Evolutionary conservation across 2,113 vertebrate genomes (phyloP), one percentile per base, ranked within the genome.

Genomic region (Synchiropus splendidus): DNA sequence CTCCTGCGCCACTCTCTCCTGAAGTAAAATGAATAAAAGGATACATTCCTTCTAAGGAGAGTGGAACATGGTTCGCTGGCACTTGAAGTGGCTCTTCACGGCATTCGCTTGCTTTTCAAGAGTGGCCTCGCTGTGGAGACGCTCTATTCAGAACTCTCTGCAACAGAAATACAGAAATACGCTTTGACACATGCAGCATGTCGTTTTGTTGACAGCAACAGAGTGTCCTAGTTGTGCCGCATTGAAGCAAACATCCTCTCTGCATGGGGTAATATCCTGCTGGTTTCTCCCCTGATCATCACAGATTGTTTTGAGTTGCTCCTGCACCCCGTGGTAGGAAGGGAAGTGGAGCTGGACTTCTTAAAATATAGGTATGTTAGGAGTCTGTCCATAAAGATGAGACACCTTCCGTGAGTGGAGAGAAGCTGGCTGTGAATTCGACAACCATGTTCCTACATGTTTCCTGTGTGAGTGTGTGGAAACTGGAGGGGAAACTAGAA

Each of bases 1-100:
- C n/a, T n/a, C n/a, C n/a, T n/a, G 2, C 2, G 31, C 31, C 2
- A 10, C 31, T 32, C 30, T 67, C 68, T 55, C n/a, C 38, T 38
- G 48, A 45, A 59, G 12, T 10, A 37, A 32, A 53, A 54, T 36
- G 38, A 42, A 50, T 39, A 46, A 78, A 66, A 68, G 59, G 11
- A 56, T 42, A 58, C 68, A 78, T 80, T 81, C 70, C 69, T 71
- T 36, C 30, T 13, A 31, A 58, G 15, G 38, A 65, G 62, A 35
- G 51, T 54, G 59, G 61, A 65, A 61, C 75, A 78, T 67, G 64
- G 43, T 72, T 51, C 61, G 56, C 51, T 79, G 75, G 62, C 75
- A 64, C 64, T 72, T 61, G 31, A 71, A 70, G 64, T 47, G 54
- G 54, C 66, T 68, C 61, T 55, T 73, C 35, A 58, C 32, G 9